Base-by-base conservation (phyloP, 37 sponge, comb jelly and placozoan genomes). In the Spongilla lacustris region DNA sequence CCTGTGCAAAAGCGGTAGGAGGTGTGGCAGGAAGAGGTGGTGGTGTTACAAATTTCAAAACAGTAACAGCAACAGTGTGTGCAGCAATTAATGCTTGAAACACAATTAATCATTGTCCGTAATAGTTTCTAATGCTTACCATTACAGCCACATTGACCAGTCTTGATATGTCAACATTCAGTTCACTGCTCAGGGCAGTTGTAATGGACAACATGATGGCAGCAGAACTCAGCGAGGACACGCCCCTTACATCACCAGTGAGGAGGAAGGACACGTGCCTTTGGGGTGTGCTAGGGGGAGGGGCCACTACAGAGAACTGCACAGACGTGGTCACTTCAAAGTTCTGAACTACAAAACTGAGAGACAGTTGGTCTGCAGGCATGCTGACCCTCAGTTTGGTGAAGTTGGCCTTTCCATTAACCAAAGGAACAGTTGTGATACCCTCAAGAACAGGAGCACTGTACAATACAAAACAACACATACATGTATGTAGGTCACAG, bases 321-420 rank as follows among this genome's bases (percentile, higher is more conserved):
- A 81, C 48, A 2, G 84, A 81, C n/a, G 85, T 83, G 9, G 68
- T 23, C 34, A 49, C 79, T 26, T 50, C 26, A 26, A 92, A 83
- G 25, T 81, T 36, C 26, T 50, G 32, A 17, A 88, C 91, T 9
- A 26, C 38, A 74, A 96, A 93, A 13, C 32, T 49, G 9, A 96
- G 86, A 17, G 71, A 49, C 26, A 96, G 89, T 2, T 71, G 73
- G 12, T 72, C 58, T 19, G 85, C 80, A 5, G 86, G 84, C 36
- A 73, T 34, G 50, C 88, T 81, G 14, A 96, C 84, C 50, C 96
- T 50, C 4, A 96, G 79, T 28, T 89, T 75, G n/a, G 93, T 91
- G 83, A 96, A 96, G 9, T 85, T 81, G 31, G 96, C 96, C 25
- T 73, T 79, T 38, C 96, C 96, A 69, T 81, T 37, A 8, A 70